Evolutionary conservation across 2,888 invertebrate genomes (phyloP), one percentile per base, ranked within the genome.

Genomic region (Cylindroiulus punctatus): DNA sequence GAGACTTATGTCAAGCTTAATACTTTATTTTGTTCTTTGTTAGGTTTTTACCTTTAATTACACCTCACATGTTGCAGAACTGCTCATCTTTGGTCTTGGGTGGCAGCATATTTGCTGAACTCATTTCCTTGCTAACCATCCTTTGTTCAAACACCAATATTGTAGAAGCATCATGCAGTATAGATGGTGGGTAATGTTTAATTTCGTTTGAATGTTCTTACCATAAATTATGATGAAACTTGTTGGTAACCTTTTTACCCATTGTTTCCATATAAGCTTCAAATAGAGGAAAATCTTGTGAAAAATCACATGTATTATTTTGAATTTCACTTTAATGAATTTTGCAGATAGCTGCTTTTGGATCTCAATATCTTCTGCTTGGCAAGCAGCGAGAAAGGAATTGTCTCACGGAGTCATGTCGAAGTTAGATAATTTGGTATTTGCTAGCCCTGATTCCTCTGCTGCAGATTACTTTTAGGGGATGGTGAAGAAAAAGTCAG

Each of bases 381-480:
- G 83, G 83, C 83, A 40, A 1, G 26, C n/a, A 26, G 40, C 83
- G n/a, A 83, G 85, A 84, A 84, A 57, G 22, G n/a, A n/a, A 19
- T 47, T 52, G 19, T 84, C 85, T 2, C n/a, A 10, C 19, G 0
- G 26, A 36, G 22, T 22, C 10, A 84, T 84, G 85, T 52, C 30
- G 30, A 42, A 84, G 47, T 52, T 47, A 17, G 85, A 57, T 57
- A 42, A 84, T 40, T 84, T 40, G 84, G 84, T 47, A 47, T 2
- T 36, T 84, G 4, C 83, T 22, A 22, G 84, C 22, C 17, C 40
- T 26, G 12, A 12, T 36, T 83, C 36, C 19, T 22, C n/a, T n/a
- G n/a, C 36, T 83, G n/a, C 10, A 36, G n/a, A 83, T 83, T 42
- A 32, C 3, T 40, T 42, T 22, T 14, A n/a, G 36, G 42, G 14